Conservation (phyloP, 1,140 invertebrate species). For the Mizuhopecten yessoensis region DNA sequence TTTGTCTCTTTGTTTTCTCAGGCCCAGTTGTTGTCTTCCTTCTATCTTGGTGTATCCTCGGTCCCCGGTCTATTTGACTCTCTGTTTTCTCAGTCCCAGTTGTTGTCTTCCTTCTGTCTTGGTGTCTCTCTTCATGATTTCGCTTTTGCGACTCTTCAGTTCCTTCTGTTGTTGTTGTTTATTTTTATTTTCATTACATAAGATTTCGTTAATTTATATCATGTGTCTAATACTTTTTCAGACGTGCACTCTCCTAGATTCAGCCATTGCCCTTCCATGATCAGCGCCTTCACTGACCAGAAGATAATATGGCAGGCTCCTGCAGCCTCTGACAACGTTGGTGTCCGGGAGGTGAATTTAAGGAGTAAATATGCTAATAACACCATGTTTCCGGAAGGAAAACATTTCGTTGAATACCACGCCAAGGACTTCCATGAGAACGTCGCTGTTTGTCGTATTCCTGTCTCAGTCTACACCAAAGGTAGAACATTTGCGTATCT, state of each 20-base stretch:
- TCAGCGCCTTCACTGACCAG: slow-evolving; percentile 6
- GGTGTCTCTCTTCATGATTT: too few relatives aligned
- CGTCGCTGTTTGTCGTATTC: slow-evolving; percentile 20
- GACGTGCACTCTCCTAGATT: slow-evolving; percentile 6
- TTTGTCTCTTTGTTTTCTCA: too few relatives aligned
- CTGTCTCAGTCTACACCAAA: neutral
- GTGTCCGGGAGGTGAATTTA: neutral
- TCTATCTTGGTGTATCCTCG: too few relatives aligned
- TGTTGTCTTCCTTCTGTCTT: too few relatives aligned
- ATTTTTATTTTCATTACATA: too few relatives aligned
- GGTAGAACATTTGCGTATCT: too few relatives aligned
- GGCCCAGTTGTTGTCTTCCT: too few relatives aligned
- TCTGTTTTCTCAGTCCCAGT: too few relatives aligned
- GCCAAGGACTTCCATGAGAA: neutral
- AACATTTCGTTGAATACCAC: neutral
- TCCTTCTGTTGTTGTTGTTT: too few relatives aligned
- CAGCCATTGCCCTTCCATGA: neutral
- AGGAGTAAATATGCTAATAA: neutral
- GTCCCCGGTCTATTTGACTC: too few relatives aligned
- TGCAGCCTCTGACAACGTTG: neutral
- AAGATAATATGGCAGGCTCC: neutral
- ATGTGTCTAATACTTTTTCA: neutral
- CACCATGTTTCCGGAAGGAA: slow-evolving; percentile 37
- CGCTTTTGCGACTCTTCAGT: too few relatives aligned
- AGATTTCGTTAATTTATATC: too few relatives aligned